Evolutionary conservation across 2,113 vertebrate genomes (phyloP).

Genomic region (Noturus placidus): DNA sequence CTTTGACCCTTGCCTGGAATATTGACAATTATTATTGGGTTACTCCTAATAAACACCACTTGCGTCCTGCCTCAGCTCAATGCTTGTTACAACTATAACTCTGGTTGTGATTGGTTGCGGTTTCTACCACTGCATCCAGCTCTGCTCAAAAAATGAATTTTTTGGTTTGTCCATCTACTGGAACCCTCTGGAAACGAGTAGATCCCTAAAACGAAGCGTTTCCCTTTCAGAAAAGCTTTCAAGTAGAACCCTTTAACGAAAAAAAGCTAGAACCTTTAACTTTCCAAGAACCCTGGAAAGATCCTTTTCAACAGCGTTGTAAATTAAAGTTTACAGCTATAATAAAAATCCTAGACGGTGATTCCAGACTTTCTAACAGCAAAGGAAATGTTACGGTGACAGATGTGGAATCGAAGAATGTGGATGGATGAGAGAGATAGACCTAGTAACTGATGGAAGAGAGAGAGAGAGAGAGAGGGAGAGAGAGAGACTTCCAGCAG

Average conservation of each 20-base stretch:
- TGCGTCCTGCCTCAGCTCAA: not conserved
- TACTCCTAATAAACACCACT: not conserved
- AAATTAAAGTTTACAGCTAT: not conserved
- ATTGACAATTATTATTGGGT: not conserved
- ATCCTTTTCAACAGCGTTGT: not conserved
- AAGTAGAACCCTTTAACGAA: not conserved
- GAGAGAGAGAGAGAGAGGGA: not conserved
- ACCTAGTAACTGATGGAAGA: not conserved
- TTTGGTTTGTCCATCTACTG: not conserved
- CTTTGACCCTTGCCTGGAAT: not conserved
- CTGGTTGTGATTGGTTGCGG: not conserved
- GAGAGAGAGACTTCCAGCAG: slow-evolving; percentile 35
- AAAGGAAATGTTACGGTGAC: slow-evolving; percentile 52
- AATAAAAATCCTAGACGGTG: slow-evolving; percentile 33
- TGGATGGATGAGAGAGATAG: slow-evolving; percentile 46
- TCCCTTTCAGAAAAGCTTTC: not conserved
- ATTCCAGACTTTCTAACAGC: slow-evolving; percentile 33
- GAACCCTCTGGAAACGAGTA: not conserved
- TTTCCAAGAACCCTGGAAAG: not conserved
- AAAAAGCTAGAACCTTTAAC: not conserved
- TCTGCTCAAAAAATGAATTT: not conserved
- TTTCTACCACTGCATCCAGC: not conserved
- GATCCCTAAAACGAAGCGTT: not conserved
- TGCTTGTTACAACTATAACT: not conserved
- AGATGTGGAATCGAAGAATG: slow-evolving; percentile 66